A percentile compares a stretch with the other conserved stretches of the same genome.
phyloP scores from a whole-genome alignment of 2,797 vertebrate species.

The Pangasius krempfi region DNA sequence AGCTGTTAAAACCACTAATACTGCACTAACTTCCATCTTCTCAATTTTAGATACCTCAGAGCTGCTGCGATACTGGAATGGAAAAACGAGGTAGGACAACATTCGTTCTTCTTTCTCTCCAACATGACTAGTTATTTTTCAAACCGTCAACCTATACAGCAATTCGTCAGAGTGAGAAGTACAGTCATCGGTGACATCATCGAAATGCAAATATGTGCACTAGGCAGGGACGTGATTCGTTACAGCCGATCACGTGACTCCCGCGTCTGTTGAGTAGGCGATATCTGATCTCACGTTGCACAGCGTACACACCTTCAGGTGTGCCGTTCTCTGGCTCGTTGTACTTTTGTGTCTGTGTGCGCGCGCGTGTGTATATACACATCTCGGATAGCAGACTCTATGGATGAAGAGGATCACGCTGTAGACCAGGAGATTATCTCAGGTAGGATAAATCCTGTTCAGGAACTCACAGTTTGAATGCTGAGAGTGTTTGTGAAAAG shows the following conservation, averaged over 20 bases:
- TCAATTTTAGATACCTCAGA: constrained; percentile 39
- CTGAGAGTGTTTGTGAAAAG: background rate
- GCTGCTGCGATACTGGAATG: constrained; percentile 52
- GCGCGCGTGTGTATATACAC: background rate
- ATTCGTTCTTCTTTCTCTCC: background rate
- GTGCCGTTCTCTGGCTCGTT: background rate
- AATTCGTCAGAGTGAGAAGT: constrained; percentile 2
- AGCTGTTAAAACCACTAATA: background rate
- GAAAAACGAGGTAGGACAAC: constrained; percentile 53
- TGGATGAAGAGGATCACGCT: constrained; percentile 36
- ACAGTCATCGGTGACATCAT: constrained; percentile 17
- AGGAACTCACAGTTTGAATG: background rate
- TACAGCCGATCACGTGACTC: constrained; percentile 26
- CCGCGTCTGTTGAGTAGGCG: constrained; percentile 33
- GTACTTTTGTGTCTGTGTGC: background rate
- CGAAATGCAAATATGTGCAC: background rate
- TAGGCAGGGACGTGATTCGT: background rate
- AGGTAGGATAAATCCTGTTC: constrained; percentile 43
- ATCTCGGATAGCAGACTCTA: constrained; percentile 17
- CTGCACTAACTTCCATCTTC: background rate
- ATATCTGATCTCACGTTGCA: constrained; percentile 48
- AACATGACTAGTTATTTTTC: background rate
- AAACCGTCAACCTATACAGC: background rate
- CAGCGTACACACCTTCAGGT: constrained; percentile 48
- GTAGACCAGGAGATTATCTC: constrained; percentile 30